Evolutionary conservation across 2,888 invertebrate species (phyloP), one percentile per base, ranked within the genome.

Genomic region (Heliconius erato): DNA sequence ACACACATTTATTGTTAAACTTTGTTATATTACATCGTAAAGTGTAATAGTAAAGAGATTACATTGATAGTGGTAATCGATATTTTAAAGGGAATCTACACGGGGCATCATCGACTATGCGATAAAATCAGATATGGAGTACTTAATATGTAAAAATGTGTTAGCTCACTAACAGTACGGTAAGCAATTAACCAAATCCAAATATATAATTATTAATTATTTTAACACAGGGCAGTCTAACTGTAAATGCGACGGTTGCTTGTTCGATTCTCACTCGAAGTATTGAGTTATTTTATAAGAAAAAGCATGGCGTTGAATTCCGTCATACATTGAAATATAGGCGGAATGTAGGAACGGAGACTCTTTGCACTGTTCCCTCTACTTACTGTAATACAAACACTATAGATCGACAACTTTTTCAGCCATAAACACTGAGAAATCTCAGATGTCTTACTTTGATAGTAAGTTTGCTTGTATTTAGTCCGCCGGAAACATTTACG

Each of bases 401-500:
- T 91, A 11, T 92, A 95, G 86, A 95, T 94, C 88, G 91, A 94
- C 79, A 94, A 94, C 72, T 89, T 96, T 78, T 40, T 97, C 97
- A 7, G 92, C 97, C 28, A 95, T 97, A 88, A 93, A n/a, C n/a
- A n/a, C n/a, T n/a, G n/a, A n/a, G n/a, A n/a, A n/a, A n/a, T n/a
- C n/a, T 97, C 89, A 96, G 97, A 0, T 90, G 91, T 40, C 90
- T 96, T 85, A 96, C 97, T 0, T 89, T 96, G 11, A 85, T 93
- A 6, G 96, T 97, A 84, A 97, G 97, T 78, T 68, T 67, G 0
- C 88, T 97, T 35, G 96, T 97, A 6, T 94, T 97, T 82, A 92
- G 95, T 0, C 93, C 97, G 23, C 97, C 97, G 1, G 97, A 97
- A 89, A 97, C 97, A 11, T 95, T 97, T 84, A 97, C 86, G 90